Percentiles rank a stretch among this genome's conserved stretches.
These are phyloP conservation scores for Drosophila siamana DNA, from an alignment of 2,888 invertebrate species.

Conservation along the genomic window DNA sequence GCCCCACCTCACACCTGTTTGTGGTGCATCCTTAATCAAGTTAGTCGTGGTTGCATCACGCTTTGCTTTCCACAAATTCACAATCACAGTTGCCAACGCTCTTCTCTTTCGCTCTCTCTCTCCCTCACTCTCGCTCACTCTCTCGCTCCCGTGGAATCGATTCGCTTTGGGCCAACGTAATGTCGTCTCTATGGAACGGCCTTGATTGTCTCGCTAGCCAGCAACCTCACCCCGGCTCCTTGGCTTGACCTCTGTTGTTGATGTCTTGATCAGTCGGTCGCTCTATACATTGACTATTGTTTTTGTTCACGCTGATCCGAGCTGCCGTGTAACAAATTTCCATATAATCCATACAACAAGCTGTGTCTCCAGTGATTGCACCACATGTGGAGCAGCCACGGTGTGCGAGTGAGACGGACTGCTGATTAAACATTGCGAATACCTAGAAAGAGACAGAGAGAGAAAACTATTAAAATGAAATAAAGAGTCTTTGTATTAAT, in stretches of 20 bases:
- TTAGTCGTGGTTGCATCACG: constrained; percentile 62
- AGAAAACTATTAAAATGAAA: not conserved
- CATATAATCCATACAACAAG: constrained; percentile 22
- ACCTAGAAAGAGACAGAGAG: not conserved
- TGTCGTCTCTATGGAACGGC: constrained; percentile 53
- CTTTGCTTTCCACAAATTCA: constrained; percentile 32
- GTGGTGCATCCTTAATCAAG: constrained; percentile 45
- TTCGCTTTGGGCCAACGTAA: constrained; percentile 69
- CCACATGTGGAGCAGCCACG: not conserved
- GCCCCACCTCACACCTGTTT: constrained; percentile 42
- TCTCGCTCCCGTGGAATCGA: constrained; percentile 53
- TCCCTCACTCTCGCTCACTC: constrained; percentile 6
- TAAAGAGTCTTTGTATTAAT: not conserved
- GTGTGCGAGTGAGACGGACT: not conserved
- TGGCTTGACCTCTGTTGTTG: constrained; percentile 5
- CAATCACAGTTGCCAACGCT: constrained; percentile 31
- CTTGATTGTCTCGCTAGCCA: constrained; percentile 62
- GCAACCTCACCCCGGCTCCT: not conserved
- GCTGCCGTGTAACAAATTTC: constrained; percentile 56
- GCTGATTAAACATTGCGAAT: not conserved
- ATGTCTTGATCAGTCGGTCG: constrained; percentile 65
- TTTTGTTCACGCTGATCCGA: constrained; percentile 27
- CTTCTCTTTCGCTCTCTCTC: constrained; percentile 7
- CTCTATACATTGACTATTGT: constrained; percentile 5
- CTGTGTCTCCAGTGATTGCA: not conserved